These are phyloP conservation scores for Eledone cirrhosa DNA, from an alignment of 2,888 invertebrate species.

Conservation along the genomic window DNA sequence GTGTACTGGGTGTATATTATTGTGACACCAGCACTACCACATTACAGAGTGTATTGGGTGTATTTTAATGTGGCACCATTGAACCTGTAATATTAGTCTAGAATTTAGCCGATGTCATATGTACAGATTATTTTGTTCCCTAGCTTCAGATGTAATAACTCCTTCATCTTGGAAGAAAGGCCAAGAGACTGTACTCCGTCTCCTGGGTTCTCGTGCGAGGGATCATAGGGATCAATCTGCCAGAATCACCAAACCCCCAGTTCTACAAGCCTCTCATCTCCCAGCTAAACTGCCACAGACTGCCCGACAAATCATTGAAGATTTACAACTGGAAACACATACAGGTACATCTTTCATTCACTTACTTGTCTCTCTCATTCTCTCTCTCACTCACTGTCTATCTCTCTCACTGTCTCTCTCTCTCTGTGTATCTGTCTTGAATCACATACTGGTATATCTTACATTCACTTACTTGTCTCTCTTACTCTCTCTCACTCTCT, in stretches of 20 bases:
- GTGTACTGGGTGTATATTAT: too few relatives aligned
- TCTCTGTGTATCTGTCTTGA: background rate
- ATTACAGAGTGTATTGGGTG: too few relatives aligned
- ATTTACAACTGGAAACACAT: background rate
- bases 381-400: background rate
- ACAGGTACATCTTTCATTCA: background rate
- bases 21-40: too few relatives aligned
- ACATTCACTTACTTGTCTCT: too few relatives aligned
- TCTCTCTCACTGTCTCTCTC: background rate
- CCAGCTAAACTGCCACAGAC: background rate
- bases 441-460: too few relatives aligned
- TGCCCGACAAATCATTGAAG: background rate
- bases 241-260: background rate
- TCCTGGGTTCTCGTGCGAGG: conserved; percentile 44
- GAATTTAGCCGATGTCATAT: too few relatives aligned
- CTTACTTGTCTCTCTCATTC: background rate
- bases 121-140: conserved; percentile 26
- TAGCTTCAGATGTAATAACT: conserved; percentile 53
- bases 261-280: background rate
- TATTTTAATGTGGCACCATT: too few relatives aligned
- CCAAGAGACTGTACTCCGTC: conserved; percentile 51
- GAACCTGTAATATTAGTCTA: too few relatives aligned
- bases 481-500: too few relatives aligned
- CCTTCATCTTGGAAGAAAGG: conserved; percentile 60
- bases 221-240: background rate